Evolutionary conservation across 2,797 vertebrate species (phyloP), one percentile per base, ranked within the genome.

Genomic region (Anguilla pacifica): DNA sequence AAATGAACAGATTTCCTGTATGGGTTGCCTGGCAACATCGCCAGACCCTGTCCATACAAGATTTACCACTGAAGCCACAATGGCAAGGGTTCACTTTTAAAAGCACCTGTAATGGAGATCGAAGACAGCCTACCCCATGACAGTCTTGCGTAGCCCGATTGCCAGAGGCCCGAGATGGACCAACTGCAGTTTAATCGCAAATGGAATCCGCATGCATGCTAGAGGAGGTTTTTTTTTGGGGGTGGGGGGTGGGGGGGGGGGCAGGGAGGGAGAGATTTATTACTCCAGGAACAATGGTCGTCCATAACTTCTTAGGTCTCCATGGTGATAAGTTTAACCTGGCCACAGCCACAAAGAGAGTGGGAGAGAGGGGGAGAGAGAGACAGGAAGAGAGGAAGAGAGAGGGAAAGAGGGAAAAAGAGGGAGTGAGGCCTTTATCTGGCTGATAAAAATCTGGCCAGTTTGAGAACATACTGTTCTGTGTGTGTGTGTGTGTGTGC

Each of bases 261-360:
- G 7, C 57, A 70, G 61, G 67, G 39, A 49, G 51, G 39, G 59
- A 25, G 51, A 86, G 88, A 89, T 87, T 89, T 89, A 89, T 89
- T 84, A 82, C 85, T 57, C 57, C 22, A 51, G 61, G 87, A 89
- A 88, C 87, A 89, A 89, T 89, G 85, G 85, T 77, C 49, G 55
- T 86, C 89, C 87, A 67, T 88, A 88, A 86, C 85, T 84, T 83
- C 88, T 89, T 84, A 86, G 85, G 88, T 89, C 85, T 67, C 89
- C 89, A 86, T 86, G 87, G 89, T 74, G 87, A 89, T 88, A 88
- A 85, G 81, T 88, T 86, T 85, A 88, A 88, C 87, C 86, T 28
- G 55, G 28, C 64, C 77, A 59, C 85, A 86, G 89, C 87, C 83
- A 70, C 70, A 61, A 25, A 61, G 59, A n/a, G 84, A 25, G 39